phyloP scores from a whole-genome alignment of 1,140 invertebrate species.

The Arion vulgaris region DNA sequence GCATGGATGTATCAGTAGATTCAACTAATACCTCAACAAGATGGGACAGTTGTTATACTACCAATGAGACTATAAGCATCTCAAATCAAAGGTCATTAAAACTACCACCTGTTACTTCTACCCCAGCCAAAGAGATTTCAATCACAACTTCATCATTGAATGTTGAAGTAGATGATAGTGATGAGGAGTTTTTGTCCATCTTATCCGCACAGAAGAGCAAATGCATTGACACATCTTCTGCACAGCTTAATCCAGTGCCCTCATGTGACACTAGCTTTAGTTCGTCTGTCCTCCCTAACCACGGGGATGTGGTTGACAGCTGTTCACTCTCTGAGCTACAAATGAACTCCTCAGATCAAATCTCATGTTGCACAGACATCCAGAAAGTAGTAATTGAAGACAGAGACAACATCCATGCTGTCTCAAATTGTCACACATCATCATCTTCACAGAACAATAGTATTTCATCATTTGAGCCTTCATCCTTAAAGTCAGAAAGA shows the following conservation, averaged over 20 bases:
- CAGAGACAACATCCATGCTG: not conserved
- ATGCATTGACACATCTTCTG: not conserved
- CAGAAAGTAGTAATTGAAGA: not conserved
- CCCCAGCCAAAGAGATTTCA: not conserved
- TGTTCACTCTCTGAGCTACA: not conserved
- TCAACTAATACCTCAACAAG: not conserved
- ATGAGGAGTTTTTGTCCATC: constrained; percentile 40
- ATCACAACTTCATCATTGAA: not conserved
- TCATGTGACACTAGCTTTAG: not conserved
- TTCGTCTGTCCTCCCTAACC: not conserved
- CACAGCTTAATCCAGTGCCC: not conserved
- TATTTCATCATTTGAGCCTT: too few species aligned
- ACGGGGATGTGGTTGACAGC: not conserved
- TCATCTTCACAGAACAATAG: not conserved
- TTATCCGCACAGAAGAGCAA: constrained; percentile 39
- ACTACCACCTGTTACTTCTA: not conserved
- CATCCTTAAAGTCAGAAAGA: constrained; percentile 12
- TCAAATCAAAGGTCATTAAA: not conserved
- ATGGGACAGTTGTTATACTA: constrained; percentile 32
- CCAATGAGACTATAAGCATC: not conserved
- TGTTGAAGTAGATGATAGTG: constrained; percentile 32
- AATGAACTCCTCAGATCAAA: too few species aligned
- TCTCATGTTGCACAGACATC: not conserved
- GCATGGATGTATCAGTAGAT: constrained; percentile 31
- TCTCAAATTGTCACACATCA: not conserved